Base-by-base conservation (phyloP, 2,797 vertebrate genomes). In the Microctenopoma stevenorrisi region DNA sequence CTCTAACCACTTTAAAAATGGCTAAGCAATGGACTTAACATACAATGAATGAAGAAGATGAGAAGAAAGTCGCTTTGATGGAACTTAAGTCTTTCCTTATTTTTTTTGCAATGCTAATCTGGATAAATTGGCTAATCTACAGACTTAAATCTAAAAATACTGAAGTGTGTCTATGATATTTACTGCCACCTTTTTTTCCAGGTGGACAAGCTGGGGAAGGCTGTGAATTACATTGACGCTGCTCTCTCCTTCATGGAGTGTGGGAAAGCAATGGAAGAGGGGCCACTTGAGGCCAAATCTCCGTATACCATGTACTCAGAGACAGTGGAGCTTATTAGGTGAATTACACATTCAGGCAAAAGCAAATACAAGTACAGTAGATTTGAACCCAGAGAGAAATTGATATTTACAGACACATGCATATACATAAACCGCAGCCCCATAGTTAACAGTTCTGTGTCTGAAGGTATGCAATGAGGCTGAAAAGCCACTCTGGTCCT, bases 251-350 rank as follows among this genome's bases (percentile, higher is more conserved):
- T 99, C 79, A 99, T 99, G 91, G 97, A 99, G 88, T 99, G 98
- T 87, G 98, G 98, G 72, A 99, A 98, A 84, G 98, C 97, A 3
- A 98, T 99, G 98, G 98, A 99, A 68, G 96, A 97, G 87, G 97
- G 98, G 4, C 98, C 98, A 0, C 94, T 98, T 42, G 98, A 98
- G 84, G 96, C 97, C 26, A 99, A 99, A 81, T 99, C 98, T 74
- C 98, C 98, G 4, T 97, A 97, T 9, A 95, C 96, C 25, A 99
- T 99, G 98, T 99, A 99, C 83, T 96, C 98, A 0, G 98, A 99
- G 94, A 99, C 98, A 0, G 96, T 99, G 83, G 97, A 99, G 89
- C 96, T 99, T 22, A 98, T 99, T 89, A 96, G 97, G 98, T 98
- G 87, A 90, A 70, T 67, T 55, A 25, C 8, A 62, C 54, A 49